Conservation (phyloP, 1,140 invertebrate genomes). For the Xylocopa sonorina region DNA sequence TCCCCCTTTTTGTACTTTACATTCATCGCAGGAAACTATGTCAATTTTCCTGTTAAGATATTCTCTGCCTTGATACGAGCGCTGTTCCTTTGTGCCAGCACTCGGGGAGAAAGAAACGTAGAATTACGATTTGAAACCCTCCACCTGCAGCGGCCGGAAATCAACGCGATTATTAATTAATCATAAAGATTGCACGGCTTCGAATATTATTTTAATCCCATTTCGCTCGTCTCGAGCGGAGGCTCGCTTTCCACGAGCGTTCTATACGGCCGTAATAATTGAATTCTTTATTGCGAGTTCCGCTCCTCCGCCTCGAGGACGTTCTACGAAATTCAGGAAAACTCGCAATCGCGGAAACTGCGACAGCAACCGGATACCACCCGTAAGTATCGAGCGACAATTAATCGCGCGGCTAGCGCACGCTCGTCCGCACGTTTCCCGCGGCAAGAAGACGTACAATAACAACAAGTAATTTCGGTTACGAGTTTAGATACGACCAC, state of each 20-base stretch:
- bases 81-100: too few relatives aligned
- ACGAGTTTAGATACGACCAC: constrained; percentile 59
- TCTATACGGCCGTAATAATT: too few relatives aligned
- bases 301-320: too few relatives aligned
- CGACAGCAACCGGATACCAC: neutral
- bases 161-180: neutral
- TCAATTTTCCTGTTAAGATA: neutral
- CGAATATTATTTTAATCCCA: too few relatives aligned
- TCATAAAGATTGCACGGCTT: too few relatives aligned
- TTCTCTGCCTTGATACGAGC: neutral
- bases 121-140: too few relatives aligned
- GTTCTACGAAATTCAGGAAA: too few relatives aligned
- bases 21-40: constrained; percentile 1
- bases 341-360: neutral
- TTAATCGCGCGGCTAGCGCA: constrained; percentile 34
- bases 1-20: constrained; percentile 9
- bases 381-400: constrained; percentile 26
- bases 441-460: constrained; percentile 39
- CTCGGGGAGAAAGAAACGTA: too few relatives aligned
- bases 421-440: constrained; percentile 31
- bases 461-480: constrained; percentile 62
- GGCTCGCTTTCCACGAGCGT: too few relatives aligned
- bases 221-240: too few relatives aligned
- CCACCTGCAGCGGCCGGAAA: too few relatives aligned
- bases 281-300: neutral